Evolutionary conservation across 1,140 invertebrate species (phyloP).

Genomic region (Brachionus paranguensis): DNA sequence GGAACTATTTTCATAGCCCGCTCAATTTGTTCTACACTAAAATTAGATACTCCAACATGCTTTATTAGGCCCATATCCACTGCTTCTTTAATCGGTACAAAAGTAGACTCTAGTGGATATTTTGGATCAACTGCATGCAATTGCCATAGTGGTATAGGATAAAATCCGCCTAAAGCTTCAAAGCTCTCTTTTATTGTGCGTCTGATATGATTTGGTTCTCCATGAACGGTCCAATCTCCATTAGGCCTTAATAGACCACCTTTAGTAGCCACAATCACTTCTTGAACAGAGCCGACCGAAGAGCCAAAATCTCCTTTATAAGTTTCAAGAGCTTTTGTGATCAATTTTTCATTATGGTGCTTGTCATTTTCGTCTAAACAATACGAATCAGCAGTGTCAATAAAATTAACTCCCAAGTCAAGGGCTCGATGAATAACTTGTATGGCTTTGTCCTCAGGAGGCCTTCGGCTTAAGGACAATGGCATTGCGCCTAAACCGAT

Average conservation of each 20-base stretch:
- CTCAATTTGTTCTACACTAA: constrained; percentile 33
- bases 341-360: constrained; percentile 24
- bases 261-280: constrained; percentile 15
- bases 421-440: constrained; percentile 13
- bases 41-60: constrained; percentile 32
- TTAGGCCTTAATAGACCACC: constrained; percentile 10
- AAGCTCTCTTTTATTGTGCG: constrained; percentile 13
- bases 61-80: not conserved
- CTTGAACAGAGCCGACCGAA: not conserved
- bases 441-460: not conserved
- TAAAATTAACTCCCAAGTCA: constrained; percentile 18
- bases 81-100: constrained; percentile 12
- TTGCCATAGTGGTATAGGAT: constrained; percentile 33
- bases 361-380: constrained; percentile 26
- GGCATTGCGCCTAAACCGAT: constrained; percentile 26
- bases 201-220: not conserved
- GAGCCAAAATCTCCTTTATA: constrained; percentile 5
- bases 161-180: constrained; percentile 3
- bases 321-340: not conserved
- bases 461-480: not conserved
- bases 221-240: constrained; percentile 9
- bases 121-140: constrained; percentile 5
- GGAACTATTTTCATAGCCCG: not conserved
- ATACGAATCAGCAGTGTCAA: constrained; percentile 34
- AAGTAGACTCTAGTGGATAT: constrained; percentile 4